phyloP scores from a whole-genome alignment of 2,113 vertebrate genomes.

The Eclectus roratus region DNA sequence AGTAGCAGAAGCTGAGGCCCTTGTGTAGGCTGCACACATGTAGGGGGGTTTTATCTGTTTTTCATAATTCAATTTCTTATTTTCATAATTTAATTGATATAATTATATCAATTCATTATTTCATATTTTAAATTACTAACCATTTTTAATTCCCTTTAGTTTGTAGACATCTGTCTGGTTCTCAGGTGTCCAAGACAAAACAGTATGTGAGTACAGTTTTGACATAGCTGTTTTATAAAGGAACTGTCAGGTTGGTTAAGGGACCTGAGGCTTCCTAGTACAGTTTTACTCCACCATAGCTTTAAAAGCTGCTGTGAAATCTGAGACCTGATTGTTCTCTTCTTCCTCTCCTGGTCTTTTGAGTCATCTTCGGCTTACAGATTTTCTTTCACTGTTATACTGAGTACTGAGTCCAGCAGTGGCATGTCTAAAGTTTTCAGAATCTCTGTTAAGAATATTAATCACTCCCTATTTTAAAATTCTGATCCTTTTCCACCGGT shows the following conservation, averaged over 20 bases:
- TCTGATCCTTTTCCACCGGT: background rate
- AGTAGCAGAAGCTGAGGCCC: background rate
- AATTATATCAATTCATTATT: background rate
- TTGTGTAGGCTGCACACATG: background rate
- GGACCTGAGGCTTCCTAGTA: background rate
- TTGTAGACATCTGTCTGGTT: background rate
- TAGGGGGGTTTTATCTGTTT: background rate
- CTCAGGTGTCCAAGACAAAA: background rate
- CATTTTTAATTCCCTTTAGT: background rate
- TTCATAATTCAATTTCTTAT: background rate
- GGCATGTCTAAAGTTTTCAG: background rate
- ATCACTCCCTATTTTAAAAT: background rate
- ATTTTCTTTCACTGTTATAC: background rate
- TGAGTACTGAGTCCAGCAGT: background rate
- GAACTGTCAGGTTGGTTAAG: background rate
- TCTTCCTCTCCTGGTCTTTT: background rate
- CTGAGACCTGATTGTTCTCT: background rate
- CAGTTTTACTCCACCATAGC: background rate
- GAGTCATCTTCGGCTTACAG: background rate
- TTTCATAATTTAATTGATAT: background rate
- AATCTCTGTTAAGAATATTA: background rate
- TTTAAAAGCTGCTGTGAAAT: background rate
- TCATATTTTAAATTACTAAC: background rate
- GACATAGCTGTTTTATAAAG: background rate
- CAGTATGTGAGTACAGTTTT: background rate